A percentile compares a stretch with the other conserved stretches of the same genome.
These are phyloP conservation scores for Nyleta sp. DNA, from an alignment of 2,888 invertebrate genomes.

Conservation along the genomic window DNA sequence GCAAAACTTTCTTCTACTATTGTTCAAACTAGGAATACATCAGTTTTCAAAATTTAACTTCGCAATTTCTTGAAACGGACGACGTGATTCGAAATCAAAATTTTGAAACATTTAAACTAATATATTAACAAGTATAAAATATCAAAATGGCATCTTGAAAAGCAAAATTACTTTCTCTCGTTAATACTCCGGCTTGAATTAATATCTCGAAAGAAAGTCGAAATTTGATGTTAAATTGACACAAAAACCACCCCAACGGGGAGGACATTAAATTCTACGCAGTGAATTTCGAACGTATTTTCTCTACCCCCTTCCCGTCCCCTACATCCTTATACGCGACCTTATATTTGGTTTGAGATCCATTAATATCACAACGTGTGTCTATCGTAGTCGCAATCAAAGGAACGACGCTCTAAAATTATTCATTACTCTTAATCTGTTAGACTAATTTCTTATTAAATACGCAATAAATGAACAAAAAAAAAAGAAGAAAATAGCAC, in stretches of 20 bases:
- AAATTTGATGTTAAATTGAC: no score
- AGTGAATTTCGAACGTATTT: conserved; percentile 20
- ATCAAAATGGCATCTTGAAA: no score
- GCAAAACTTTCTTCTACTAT: no score
- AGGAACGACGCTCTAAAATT: conserved; percentile 35
- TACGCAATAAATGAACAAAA: conserved; percentile 5
- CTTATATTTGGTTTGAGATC: conserved; percentile 76
- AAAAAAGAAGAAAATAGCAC: neutral
- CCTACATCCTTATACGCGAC: conserved; percentile 62
- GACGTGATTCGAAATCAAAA: no score
- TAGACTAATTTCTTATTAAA: conserved; percentile 5
- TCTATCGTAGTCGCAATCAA: conserved; percentile 60
- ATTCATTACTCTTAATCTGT: conserved; percentile 17
- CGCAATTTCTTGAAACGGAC: no score
- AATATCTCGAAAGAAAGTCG: no score
- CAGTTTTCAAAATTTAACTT: no score
- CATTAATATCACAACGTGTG: conserved; percentile 76
- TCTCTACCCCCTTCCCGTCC: conserved; percentile 35
- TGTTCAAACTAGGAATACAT: no score
- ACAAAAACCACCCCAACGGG: neutral
- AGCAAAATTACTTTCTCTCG: no score
- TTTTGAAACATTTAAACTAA: no score
- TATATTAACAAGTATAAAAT: no score
- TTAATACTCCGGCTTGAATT: no score
- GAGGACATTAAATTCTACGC: conserved; percentile 16